phyloP scores from a whole-genome alignment of 1,140 invertebrate genomes.

The Globodera rostochiensis region DNA sequence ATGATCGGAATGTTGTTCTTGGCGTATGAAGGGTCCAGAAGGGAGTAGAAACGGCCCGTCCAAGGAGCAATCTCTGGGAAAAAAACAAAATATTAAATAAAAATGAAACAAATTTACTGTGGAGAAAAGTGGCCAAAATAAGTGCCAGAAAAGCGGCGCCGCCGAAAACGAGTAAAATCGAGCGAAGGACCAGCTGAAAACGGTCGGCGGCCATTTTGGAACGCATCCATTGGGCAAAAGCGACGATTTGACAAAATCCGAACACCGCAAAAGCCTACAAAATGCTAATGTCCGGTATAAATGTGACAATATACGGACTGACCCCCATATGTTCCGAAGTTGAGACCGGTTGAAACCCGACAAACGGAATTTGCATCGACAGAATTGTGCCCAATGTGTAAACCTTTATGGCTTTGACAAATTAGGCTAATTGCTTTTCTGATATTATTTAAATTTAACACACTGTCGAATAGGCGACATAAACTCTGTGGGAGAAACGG shows the following conservation, averaged over 20 bases:
- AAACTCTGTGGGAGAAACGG: slow-evolving; percentile 85
- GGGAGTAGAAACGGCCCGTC: slow-evolving; percentile 97
- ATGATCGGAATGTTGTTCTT: slow-evolving; percentile 99
- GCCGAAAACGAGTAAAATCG: slow-evolving; percentile 45
- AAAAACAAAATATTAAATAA: background rate
- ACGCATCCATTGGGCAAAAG: slow-evolving; percentile 84
- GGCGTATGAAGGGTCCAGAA: slow-evolving; percentile 99
- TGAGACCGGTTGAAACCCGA: slow-evolving; percentile 94
- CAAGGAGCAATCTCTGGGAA: slow-evolving; percentile 83
- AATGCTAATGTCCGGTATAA: slow-evolving; percentile 3
- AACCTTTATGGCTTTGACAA: slow-evolving; percentile 70
- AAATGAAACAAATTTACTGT: slow-evolving; percentile 32
- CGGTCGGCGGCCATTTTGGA: slow-evolving; percentile 84
- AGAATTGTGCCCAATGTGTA: slow-evolving; percentile 90
- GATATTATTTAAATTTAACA: background rate
- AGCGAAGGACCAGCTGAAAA: slow-evolving; percentile 77
- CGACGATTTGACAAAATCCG: slow-evolving; percentile 85
- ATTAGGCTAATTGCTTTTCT: slow-evolving; percentile 21
- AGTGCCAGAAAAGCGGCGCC: slow-evolving; percentile 30
- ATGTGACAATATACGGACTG: slow-evolving; percentile 19
- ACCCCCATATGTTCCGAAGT: slow-evolving; percentile 99
- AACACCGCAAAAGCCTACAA: slow-evolving; percentile 80
- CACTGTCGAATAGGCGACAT: slow-evolving; percentile 86
- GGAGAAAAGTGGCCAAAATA: slow-evolving; percentile 42
- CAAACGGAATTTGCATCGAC: slow-evolving; percentile 99